Percentiles rank a stretch among this genome's conserved stretches.
Evolutionary conservation across 2,113 vertebrate genomes (phyloP).

Genomic region (Tautogolabrus adspersus): DNA sequence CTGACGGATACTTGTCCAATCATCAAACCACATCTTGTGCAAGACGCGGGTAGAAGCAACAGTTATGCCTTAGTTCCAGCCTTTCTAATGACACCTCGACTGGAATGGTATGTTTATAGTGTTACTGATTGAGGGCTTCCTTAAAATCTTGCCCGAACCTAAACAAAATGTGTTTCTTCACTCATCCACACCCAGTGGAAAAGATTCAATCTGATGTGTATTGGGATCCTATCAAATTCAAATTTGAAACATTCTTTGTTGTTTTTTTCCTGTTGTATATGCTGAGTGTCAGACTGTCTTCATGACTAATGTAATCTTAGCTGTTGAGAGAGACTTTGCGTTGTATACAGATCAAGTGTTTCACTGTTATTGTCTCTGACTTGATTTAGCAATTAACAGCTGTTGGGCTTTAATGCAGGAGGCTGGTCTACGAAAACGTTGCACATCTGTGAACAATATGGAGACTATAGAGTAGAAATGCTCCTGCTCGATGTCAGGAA

Average conservation of each 20-base stretch:
- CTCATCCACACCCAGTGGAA: constrained; percentile 73
- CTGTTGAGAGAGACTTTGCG: constrained; percentile 34
- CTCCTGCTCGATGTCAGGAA: constrained; percentile 57
- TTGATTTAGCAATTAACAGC: constrained; percentile 70
- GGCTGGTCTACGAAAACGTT: constrained; percentile 43
- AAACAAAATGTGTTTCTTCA: constrained; percentile 81
- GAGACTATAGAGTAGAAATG: constrained; percentile 39
- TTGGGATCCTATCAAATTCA: constrained; percentile 58
- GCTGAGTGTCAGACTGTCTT: constrained; percentile 28
- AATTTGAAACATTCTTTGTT: constrained; percentile 67
- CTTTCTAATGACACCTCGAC: constrained; percentile 75
- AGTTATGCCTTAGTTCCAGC: constrained; percentile 67
- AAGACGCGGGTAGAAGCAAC: constrained; percentile 63
- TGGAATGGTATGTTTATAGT: constrained; percentile 79
- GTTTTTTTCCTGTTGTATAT: constrained; percentile 41
- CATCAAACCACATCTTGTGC: constrained; percentile 75
- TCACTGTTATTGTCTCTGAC: constrained; percentile 34
- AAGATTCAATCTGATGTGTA: constrained; percentile 52
- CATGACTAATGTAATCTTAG: constrained; percentile 53
- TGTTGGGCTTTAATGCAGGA: constrained; percentile 54
- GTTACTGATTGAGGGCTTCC: constrained; percentile 80
- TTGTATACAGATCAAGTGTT: constrained; percentile 30
- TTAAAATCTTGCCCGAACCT: constrained; percentile 75
- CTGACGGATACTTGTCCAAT: constrained; percentile 69
- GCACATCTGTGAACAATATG: constrained; percentile 78